phyloP scores from a whole-genome alignment of 2,888 invertebrate species.

The Chrysotoxum bicinctum region DNA sequence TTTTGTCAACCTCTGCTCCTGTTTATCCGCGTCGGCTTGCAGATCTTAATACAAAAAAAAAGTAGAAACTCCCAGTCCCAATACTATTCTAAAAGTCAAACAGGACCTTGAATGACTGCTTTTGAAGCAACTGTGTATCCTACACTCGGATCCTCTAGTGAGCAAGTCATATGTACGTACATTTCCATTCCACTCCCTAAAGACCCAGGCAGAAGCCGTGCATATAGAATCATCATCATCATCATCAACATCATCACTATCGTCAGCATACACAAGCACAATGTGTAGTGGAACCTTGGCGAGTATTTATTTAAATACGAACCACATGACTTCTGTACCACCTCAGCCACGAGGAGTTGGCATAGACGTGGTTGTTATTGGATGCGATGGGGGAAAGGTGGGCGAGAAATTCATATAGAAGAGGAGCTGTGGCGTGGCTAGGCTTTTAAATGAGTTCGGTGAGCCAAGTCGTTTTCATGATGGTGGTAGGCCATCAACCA shows the following conservation, averaged over 20 bases:
- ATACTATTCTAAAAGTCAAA: not conserved
- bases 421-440: constrained; percentile 26
- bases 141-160: not conserved
- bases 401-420: not conserved
- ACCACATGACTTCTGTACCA: constrained; percentile 56
- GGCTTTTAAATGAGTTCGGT: constrained; percentile 50
- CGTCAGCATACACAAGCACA: not conserved
- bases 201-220: constrained; percentile 1
- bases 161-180: constrained; percentile 16
- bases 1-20: not conserved
- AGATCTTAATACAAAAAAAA: not conserved
- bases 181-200: constrained; percentile 11
- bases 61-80: not conserved
- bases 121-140: not conserved
- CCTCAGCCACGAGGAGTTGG: not conserved
- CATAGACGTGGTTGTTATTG: constrained; percentile 12
- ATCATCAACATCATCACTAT: not conserved
- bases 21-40: constrained; percentile 10
- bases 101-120: constrained; percentile 27
- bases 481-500: constrained; percentile 38
- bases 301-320: constrained; percentile 66
- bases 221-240: not conserved
- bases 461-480: constrained; percentile 66
- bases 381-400: not conserved
- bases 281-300: constrained; percentile 41